Evolutionary conservation across 2,113 vertebrate genomes (phyloP).

Genomic region (Menura novaehollandiae): DNA sequence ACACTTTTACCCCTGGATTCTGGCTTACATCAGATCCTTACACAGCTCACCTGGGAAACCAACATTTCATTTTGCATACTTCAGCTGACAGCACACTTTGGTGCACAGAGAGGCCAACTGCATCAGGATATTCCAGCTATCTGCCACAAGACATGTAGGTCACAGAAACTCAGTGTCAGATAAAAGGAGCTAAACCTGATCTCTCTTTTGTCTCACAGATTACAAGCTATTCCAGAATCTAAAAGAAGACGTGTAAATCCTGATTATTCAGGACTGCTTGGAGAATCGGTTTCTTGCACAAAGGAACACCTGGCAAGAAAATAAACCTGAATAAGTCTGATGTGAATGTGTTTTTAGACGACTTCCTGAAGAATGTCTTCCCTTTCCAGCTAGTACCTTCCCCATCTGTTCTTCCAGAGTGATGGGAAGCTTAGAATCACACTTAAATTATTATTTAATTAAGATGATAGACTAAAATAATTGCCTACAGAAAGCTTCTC

Average conservation of each 20-base stretch:
- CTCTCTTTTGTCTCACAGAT: background rate
- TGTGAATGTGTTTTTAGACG: background rate
- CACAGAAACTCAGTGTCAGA: background rate
- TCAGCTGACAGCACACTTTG: background rate
- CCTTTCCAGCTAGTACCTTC: background rate
- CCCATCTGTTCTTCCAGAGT: background rate
- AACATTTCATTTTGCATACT: background rate
- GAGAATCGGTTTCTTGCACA: background rate
- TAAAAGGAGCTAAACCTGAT: background rate
- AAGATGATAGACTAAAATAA: background rate
- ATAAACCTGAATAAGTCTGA: background rate
- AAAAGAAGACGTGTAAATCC: background rate
- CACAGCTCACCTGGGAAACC: background rate
- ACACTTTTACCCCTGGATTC: background rate
- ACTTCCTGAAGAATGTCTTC: background rate
- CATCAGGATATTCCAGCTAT: background rate
- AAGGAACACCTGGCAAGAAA: constrained; percentile 6
- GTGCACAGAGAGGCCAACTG: background rate
- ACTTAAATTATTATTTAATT: background rate
- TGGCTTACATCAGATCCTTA: background rate
- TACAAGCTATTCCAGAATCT: background rate
- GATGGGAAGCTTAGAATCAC: background rate
- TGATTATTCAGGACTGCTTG: background rate
- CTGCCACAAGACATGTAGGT: background rate
- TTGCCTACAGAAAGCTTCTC: background rate